Conservation (phyloP, 2,888 invertebrate genomes). For the Physocephala rufipes region DNA sequence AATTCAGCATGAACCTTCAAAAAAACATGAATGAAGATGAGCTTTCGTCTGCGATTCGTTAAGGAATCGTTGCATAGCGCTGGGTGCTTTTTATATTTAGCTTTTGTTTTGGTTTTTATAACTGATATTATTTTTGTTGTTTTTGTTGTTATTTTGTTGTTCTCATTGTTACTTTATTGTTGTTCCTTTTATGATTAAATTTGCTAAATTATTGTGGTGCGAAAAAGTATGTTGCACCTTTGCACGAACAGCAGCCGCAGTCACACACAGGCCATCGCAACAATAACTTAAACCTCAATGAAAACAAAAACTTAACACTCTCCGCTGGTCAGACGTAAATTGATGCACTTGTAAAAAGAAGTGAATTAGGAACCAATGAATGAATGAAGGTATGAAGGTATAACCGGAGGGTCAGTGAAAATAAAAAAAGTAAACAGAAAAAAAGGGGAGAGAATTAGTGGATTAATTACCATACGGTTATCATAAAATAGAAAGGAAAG, state of each 20-base stretch:
- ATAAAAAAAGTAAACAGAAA: not conserved
- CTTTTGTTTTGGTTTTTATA: conserved; percentile 4
- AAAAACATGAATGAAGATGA: too few relatives aligned
- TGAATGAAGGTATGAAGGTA: not conserved
- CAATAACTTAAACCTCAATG: not conserved
- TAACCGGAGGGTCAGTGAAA: not conserved
- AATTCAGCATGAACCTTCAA: too few relatives aligned
- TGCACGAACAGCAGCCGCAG: not conserved
- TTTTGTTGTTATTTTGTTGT: conserved; percentile 6
- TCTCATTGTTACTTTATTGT: conserved; percentile 5
- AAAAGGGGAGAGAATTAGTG: too few relatives aligned
- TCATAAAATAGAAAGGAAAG: too few relatives aligned
- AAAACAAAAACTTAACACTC: not conserved
- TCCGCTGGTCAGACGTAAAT: conserved; percentile 23
- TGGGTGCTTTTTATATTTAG: too few relatives aligned
- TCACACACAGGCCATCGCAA: not conserved
- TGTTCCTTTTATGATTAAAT: not conserved
- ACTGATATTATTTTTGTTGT: not conserved
- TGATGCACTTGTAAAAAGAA: not conserved
- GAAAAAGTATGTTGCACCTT: not conserved
- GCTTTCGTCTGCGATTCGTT: too few relatives aligned
- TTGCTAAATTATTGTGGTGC: not conserved
- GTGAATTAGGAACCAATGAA: too few relatives aligned
- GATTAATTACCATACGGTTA: too few relatives aligned
- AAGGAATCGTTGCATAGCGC: too few relatives aligned